Evolutionary conservation across 2,797 vertebrate genomes (phyloP).

Genomic region (Hirundo rustica): DNA sequence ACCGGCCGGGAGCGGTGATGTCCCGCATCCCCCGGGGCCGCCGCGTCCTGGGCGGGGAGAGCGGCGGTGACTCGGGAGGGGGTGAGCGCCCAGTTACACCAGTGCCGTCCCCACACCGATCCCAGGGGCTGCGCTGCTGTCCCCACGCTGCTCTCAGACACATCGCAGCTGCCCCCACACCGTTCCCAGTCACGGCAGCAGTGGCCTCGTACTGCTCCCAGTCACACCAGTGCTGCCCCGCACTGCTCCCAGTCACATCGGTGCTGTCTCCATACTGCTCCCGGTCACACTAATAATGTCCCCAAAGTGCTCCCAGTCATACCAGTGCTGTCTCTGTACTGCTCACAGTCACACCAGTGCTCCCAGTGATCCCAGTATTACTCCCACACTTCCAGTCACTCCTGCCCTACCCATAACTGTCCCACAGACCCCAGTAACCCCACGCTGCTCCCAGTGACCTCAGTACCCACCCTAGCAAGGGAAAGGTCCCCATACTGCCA

Average conservation of each 20-base stretch:
- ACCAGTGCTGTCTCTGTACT: rapidly evolving
- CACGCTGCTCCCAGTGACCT: background rate
- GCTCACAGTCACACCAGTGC: background rate
- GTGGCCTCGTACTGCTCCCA: background rate
- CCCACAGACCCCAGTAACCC: background rate
- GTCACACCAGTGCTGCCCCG: background rate
- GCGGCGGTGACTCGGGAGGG: background rate
- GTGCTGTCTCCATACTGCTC: rapidly evolving
- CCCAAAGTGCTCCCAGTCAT: background rate
- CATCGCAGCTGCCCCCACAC: no score
- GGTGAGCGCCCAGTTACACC: no score
- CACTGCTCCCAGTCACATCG: background rate
- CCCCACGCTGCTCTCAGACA: background rate
- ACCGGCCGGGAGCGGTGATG: background rate
- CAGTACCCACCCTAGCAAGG: background rate
- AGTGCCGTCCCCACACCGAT: background rate
- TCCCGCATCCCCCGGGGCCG: background rate
- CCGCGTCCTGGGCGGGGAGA: background rate
- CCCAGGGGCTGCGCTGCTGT: background rate
- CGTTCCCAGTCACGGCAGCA: background rate
- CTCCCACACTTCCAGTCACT: background rate
- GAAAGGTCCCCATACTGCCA: background rate
- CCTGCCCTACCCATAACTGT: background rate
- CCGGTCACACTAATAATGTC: rapidly evolving
- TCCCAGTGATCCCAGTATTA: background rate